Conservation (phyloP, 2,113 vertebrate species). For the Pollimyrus isidori region DNA sequence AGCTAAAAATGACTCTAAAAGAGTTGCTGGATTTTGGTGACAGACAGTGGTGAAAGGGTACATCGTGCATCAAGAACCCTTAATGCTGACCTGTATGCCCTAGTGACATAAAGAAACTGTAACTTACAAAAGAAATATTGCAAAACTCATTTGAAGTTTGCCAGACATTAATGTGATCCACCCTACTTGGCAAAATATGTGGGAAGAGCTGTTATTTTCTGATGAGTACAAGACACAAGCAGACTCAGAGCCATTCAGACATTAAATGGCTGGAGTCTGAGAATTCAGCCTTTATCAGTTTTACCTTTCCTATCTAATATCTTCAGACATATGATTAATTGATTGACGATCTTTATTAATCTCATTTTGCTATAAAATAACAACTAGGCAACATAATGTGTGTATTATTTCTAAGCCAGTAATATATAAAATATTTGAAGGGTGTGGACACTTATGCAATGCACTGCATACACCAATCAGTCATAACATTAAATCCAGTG, state of each 20-base stretch:
- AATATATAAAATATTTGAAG: background rate
- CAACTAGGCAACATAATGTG: background rate
- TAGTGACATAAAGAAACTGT: background rate
- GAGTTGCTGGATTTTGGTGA: background rate
- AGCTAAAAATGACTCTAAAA: background rate
- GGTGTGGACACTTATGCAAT: background rate
- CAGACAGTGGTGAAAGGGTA: background rate
- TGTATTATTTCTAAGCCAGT: background rate
- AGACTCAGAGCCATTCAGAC: background rate
- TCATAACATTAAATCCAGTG: background rate
- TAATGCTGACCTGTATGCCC: background rate
- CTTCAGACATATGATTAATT: background rate
- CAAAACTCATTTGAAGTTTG: background rate
- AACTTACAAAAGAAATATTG: background rate
- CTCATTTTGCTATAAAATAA: background rate
- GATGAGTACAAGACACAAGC: background rate
- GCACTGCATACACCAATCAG: background rate
- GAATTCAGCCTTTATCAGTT: background rate
- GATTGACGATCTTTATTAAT: background rate
- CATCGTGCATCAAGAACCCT: background rate
- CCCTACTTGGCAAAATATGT: background rate
- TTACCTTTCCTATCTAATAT: background rate
- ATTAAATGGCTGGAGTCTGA: background rate
- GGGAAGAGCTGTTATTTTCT: background rate
- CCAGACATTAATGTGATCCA: background rate